Percentiles rank a stretch among this genome's conserved stretches.
Evolutionary conservation across 2,113 vertebrate species (phyloP).

Genomic region (Poecile atricapillus): DNA sequence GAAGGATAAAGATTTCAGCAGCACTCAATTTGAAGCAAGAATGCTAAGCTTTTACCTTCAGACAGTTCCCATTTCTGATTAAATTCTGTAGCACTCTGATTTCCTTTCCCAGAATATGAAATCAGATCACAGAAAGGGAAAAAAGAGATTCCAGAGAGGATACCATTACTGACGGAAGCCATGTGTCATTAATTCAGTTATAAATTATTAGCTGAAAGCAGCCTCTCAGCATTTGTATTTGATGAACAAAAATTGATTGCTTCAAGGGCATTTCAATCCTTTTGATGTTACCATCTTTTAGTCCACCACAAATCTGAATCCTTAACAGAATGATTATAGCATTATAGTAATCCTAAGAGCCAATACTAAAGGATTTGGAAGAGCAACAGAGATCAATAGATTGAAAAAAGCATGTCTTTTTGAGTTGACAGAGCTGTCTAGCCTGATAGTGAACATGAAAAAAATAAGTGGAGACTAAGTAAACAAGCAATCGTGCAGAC

Average conservation of each 20-base stretch:
- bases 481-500: constrained; percentile 54
- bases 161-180: constrained; percentile 66
- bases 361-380: constrained; percentile 85
- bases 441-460: constrained; percentile 77
- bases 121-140: constrained; percentile 68
- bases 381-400: constrained; percentile 85
- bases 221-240: constrained; percentile 81
- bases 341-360: constrained; percentile 88
- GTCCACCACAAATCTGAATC: constrained; percentile 82
- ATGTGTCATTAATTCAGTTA: constrained; percentile 84
- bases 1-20: constrained; percentile 31
- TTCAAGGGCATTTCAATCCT: constrained; percentile 84
- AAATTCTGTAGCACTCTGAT: constrained; percentile 60
- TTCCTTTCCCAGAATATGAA: constrained; percentile 72
- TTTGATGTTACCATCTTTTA: constrained; percentile 82
- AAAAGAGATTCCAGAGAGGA: constrained; percentile 55
- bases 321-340: constrained; percentile 86
- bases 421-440: constrained; percentile 77
- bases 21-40: constrained; percentile 19
- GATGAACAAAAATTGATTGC: constrained; percentile 84
- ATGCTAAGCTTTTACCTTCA: constrained; percentile 48
- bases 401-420: constrained; percentile 82
- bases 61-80: constrained; percentile 54
- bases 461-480: constrained; percentile 73
- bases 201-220: constrained; percentile 80